Evolutionary conservation across 2,797 vertebrate genomes (phyloP), one percentile per base, ranked within the genome.

Genomic region (Pangasius larnaudii): DNA sequence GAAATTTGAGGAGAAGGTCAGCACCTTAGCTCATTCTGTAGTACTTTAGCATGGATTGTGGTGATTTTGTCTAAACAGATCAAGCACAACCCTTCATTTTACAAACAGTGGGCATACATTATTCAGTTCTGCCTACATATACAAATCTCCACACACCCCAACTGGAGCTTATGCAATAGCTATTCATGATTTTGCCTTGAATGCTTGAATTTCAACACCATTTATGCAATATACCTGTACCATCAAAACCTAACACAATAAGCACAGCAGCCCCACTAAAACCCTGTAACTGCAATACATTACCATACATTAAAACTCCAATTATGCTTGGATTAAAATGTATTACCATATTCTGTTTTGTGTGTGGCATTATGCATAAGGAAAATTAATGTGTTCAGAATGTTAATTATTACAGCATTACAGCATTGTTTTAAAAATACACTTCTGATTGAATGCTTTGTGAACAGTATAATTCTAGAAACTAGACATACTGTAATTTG

Each of bases 41-140:
- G 65, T 18, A 78, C 74, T 58, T 85, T 71, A 84, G 36, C 82
- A 19, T 61, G 46, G 27, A 67, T 49, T 72, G 75, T 59, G 56
- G 72, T 61, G 82, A 85, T 89, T 91, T 88, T 61, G 82, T 92
- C 83, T 88, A 82, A 80, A 83, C 85, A 72, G 78, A 87, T 86
- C 59, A 78, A 89, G 72, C 80, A 72, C 74, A 87, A n/a, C 59
- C 46, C 75, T 56, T 89, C 72, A 89, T 91, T 69, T 86, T 87
- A 89, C 85, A 87, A 90, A 88, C 90, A 83, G 89, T 86, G 85
- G 90, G 87, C 85, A 89, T 90, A 85, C 86, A 91, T 88, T 91
- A 91, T 92, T 91, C 89, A 88, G 77, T 24, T 84, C 87, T 86
- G 82, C 91, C 92, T 90, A 92, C 92, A 92, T 89, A 90, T 58